phyloP scores from a whole-genome alignment of 2,113 vertebrate species.

The Aegithalos caudatus region DNA sequence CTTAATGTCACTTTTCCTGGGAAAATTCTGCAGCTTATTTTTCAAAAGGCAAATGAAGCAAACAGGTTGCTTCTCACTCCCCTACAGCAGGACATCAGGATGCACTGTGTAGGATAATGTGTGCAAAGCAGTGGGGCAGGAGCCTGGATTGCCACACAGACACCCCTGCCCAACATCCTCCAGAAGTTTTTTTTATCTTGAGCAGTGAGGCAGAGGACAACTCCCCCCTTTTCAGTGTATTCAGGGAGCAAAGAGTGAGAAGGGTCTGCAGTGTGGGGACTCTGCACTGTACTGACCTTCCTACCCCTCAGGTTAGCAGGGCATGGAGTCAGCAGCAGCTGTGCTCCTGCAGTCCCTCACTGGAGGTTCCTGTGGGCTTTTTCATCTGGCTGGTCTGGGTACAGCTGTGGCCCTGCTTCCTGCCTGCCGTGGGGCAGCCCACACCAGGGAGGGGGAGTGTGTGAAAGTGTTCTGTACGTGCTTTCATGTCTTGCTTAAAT shows the following conservation, averaged over 20 bases:
- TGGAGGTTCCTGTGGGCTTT: neutral
- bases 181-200: neutral
- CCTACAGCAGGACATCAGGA: neutral
- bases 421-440: neutral
- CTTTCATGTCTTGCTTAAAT: neutral
- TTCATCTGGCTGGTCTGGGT: neutral
- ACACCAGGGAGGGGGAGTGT: neutral
- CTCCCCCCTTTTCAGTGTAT: neutral
- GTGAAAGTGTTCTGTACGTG: rapidly evolving
- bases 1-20: neutral
- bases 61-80: neutral
- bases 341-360: neutral
- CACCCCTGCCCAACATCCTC: neutral
- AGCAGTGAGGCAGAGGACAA: neutral
- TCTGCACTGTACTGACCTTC: neutral
- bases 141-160: neutral
- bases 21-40: neutral
- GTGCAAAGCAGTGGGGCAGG: neutral
- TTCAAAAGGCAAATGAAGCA: neutral
- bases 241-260: neutral
- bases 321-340: neutral
- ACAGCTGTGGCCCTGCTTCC: neutral
- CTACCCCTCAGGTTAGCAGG: neutral
- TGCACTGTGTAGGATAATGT: neutral
- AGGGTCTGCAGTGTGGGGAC: neutral